Evolutionary conservation across 2,113 vertebrate species (phyloP), one percentile per base, ranked within the genome.

Genomic region (Chionodraco myersi): DNA sequence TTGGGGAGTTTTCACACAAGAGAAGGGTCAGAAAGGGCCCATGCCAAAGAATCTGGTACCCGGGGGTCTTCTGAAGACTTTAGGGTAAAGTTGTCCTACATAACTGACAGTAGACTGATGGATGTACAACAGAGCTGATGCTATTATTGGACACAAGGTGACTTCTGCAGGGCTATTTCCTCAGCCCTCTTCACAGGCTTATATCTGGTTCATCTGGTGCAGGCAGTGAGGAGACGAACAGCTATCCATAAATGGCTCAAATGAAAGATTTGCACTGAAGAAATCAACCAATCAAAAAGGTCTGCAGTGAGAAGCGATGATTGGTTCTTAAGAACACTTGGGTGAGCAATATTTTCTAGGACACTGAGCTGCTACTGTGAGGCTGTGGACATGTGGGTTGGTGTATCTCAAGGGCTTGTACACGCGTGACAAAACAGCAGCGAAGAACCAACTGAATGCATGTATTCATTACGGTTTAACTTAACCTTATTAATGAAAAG

Each of bases 141-240:
- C 85, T 89, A 90, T 87, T 84, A 88, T 87, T 88, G 73, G 88
- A 86, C 71, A 69, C 89, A 89, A 91, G 88, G 91, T 91, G 91
- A 91, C 87, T 89, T 84, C 56, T 84, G 60, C 64, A 41, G 78
- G 74, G 77, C 56, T 88, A 84, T 72, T 88, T 93, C 86, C 78
- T 80, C 64, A 57, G 52, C 59, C 61, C 56, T 79, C 67, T 77
- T 77, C 61, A 74, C 66, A 68, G 78, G 59, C 61, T 80, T 63
- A 83, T 88, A 86, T 89, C 83, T 89, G 81, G 77, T 90, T 89
- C 87, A 80, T 79, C 71, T 82, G 79, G 48, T 52, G 51, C 63
- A 63, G 71, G 54, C 63, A 63, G 71, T 61, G 21, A 73, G 44
- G 48, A 82, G 66, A 83, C 64, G 21, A 87, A 75, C 41, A 57